Conservation (phyloP, 2,797 vertebrate genomes). For the Danio aesculapii region DNA sequence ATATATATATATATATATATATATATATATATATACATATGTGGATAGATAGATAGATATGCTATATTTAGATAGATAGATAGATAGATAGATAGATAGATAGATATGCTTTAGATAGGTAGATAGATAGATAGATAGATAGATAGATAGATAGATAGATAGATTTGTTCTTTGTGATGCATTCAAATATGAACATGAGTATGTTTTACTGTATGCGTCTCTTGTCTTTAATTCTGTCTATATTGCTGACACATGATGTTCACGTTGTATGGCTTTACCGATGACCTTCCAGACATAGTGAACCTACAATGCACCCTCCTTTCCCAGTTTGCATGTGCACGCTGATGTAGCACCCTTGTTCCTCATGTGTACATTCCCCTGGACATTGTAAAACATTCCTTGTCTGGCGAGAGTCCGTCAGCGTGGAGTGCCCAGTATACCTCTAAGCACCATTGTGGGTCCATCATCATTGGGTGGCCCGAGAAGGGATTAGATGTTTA, state of each 20-base stretch:
- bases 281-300: constrained; percentile 35
- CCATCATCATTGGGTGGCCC: constrained; percentile 19
- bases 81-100: not conserved
- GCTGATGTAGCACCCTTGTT: constrained; percentile 66
- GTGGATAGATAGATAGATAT: not conserved
- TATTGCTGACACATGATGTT: not conserved
- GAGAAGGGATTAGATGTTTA: constrained; percentile 81
- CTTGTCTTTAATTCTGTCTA: not conserved
- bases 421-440: constrained; percentile 44
- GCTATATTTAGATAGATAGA: not conserved
- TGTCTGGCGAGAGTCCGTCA: constrained; percentile 76
- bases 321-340: constrained; percentile 38
- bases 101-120: not conserved
- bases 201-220: not conserved
- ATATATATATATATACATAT: no score
- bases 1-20: not conserved
- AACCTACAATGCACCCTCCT: constrained; percentile 12
- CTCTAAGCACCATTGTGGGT: constrained; percentile 45
- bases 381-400: constrained; percentile 71
- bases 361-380: constrained; percentile 77
- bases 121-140: not conserved
- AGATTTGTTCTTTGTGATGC: no score
- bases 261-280: constrained; percentile 5
- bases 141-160: no score
- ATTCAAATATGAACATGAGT: no score